These are phyloP conservation scores for Clarias batrachus DNA, from an alignment of 2,113 vertebrate species.

Conservation along the genomic window DNA sequence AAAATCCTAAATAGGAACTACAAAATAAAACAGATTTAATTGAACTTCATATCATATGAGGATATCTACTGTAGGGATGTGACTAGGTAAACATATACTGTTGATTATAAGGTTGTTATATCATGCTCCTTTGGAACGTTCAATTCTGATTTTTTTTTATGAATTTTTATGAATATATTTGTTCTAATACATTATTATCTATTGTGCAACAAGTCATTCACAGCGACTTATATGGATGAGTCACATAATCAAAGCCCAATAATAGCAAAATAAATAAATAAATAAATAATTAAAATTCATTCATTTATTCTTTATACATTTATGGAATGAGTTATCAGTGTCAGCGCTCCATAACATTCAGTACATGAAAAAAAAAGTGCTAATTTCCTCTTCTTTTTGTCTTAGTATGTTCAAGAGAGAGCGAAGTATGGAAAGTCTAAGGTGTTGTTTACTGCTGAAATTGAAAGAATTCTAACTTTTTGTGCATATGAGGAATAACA, in stretches of 20 bases:
- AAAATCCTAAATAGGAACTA: background rate
- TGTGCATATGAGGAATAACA: background rate
- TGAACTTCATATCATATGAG: no score
- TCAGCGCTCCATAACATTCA: background rate
- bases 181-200: background rate
- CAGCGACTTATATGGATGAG: background rate
- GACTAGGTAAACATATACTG: background rate
- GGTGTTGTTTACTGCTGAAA: background rate
- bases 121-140: background rate
- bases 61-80: background rate
- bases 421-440: background rate
- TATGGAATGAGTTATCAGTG: background rate
- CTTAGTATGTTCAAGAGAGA: background rate
- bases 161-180: background rate
- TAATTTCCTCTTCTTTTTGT: background rate
- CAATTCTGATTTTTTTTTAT: background rate
- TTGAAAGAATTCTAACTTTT: background rate
- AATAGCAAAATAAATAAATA: background rate
- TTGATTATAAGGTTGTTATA: background rate
- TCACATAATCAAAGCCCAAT: background rate
- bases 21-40: background rate
- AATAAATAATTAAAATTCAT: background rate
- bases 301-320: background rate
- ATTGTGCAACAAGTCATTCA: background rate
- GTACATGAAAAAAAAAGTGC: background rate